These are phyloP conservation scores for Sardinella longiceps DNA, from an alignment of 2,797 vertebrate species.

Conservation along the genomic window DNA sequence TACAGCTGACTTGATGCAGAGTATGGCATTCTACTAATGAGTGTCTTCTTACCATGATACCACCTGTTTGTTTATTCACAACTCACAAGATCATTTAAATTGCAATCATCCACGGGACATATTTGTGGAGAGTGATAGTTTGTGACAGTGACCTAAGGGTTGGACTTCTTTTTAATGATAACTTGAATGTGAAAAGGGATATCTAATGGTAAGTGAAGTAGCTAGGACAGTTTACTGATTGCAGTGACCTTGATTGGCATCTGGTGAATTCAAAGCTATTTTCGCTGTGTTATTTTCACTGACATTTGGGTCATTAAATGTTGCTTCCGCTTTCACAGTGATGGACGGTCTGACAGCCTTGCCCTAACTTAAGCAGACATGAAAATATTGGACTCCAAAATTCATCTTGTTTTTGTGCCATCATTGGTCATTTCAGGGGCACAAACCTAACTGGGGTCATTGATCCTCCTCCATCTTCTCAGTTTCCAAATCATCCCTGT, in stretches of 20 bases:
- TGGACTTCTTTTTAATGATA: neutral
- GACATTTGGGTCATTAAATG: conserved; percentile 11
- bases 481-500: neutral
- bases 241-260: neutral
- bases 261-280: neutral
- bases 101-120: neutral
- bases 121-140: no score
- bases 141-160: neutral
- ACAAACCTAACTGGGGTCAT: neutral
- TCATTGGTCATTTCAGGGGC: neutral
- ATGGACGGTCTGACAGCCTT: neutral
- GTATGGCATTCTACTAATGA: neutral
- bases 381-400: neutral
- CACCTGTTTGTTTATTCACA: neutral
- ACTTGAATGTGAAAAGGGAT: neutral
- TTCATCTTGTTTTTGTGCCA: neutral
- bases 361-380: neutral
- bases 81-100: neutral
- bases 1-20: neutral
- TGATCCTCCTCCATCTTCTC: neutral
- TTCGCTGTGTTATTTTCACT: conserved; percentile 1
- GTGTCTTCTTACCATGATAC: neutral
- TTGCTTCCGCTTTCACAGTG: neutral
- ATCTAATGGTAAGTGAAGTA: neutral
- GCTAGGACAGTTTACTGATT: neutral